Evolutionary conservation across 2,797 vertebrate species (phyloP), one percentile per base, ranked within the genome.

Genomic region (Sebastes variabilis): DNA sequence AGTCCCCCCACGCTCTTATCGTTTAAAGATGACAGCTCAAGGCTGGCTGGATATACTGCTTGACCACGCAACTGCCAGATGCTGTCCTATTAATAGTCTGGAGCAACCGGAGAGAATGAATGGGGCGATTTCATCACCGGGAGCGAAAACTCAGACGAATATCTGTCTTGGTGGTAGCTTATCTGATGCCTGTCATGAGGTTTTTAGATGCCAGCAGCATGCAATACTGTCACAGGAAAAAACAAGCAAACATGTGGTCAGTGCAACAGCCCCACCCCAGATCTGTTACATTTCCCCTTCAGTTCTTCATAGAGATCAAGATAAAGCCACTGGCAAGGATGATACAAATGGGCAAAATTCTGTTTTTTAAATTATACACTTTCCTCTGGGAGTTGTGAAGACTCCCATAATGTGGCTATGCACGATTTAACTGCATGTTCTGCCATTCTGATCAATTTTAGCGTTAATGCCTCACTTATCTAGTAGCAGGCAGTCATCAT

Each of bases 1-100:
- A 81, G 69, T 77, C 72, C 64, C 79, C 81, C 87, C 71, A 86
- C 49, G 1, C 77, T 70, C 85, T 85, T 87, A 89, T 83, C 78
- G 32, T 75, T 88, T 82, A 88, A 81, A 88, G 65, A 84, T 90
- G 88, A 89, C 86, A 82, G 80, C 87, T 92, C 89, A 81, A 82
- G 85, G 86, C 88, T 86, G 78, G 25, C 78, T 89, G 77, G 71
- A 87, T 88, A 69, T 77, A 87, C 78, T n/a, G 73, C 77, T 84
- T 86, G 87, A 88, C 82, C 88, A 86, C 85, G 75, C 82, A 79
- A 78, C 75, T 73, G 81, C 85, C 87, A 90, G 86, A 89, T 80
- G 58, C 75, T n/a, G 60, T 84, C 75, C 89, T 92, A 88, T 93
- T 93, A 89, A 85, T 92, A 87, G 80, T 34, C 75, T 20, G 30